These are phyloP conservation scores for Yoshiicerus persimilis DNA, from an alignment of 1,140 invertebrate genomes.

Conservation along the genomic window DNA sequence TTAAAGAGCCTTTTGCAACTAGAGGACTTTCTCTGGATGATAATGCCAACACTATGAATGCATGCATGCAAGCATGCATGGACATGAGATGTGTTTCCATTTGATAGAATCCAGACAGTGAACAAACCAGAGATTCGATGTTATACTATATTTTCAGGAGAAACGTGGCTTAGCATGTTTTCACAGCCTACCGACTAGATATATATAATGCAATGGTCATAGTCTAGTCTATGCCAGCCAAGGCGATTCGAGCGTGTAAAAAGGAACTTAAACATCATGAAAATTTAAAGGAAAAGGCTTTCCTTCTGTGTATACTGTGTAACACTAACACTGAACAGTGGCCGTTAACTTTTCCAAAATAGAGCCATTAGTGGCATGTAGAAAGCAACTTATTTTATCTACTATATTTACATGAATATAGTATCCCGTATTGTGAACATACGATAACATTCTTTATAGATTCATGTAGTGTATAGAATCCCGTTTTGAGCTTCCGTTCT, in stretches of 20 bases:
- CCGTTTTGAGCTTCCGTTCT: not conserved
- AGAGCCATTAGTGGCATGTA: constrained; percentile 15
- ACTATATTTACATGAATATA: not conserved
- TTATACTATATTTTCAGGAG: not conserved
- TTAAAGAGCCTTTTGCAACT: not conserved
- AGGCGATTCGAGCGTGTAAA: not conserved
- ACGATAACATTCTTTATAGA: not conserved
- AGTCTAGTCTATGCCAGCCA: not conserved
- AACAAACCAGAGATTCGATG: not conserved
- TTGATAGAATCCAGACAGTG: not conserved
- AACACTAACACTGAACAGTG: not conserved
- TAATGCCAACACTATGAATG: not conserved
- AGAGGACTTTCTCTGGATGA: not conserved
- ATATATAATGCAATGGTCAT: not conserved
- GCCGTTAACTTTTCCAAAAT: not conserved
- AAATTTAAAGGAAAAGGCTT: not conserved
- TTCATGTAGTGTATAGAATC: not conserved
- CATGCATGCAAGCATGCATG: not conserved
- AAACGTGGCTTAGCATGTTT: not conserved
- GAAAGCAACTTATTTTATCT: not conserved
- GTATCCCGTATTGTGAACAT: not conserved
- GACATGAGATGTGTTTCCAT: not conserved
- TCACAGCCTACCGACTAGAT: not conserved
- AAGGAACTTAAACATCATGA: constrained; percentile 8
- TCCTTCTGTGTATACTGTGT: not conserved